These are phyloP conservation scores for Augiades crinisus DNA, from an alignment of 2,888 invertebrate species.

Conservation along the genomic window DNA sequence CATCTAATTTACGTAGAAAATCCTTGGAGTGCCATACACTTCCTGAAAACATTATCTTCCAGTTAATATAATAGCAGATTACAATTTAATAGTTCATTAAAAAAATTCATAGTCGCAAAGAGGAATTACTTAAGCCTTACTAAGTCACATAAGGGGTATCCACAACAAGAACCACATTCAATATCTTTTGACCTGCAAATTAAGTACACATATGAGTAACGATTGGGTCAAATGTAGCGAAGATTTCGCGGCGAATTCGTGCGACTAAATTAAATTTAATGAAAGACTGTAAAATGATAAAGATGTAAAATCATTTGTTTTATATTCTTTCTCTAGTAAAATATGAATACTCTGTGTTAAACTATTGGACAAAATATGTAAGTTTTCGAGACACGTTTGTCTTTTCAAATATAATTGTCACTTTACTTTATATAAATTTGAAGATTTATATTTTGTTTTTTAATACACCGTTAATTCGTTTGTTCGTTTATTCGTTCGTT, in stretches of 20 bases:
- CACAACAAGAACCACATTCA: slow-evolving; percentile 16
- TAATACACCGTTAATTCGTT: no score
- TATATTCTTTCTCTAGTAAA: no score
- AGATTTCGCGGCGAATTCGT: background rate
- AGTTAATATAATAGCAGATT: slow-evolving; percentile 18
- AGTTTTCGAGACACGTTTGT: no score
- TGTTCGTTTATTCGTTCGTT: no score
- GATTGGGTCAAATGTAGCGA: background rate
- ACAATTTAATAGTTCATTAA: slow-evolving; percentile 10
- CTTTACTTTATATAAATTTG: no score
- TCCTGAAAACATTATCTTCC: slow-evolving; percentile 2
- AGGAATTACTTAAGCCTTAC: slow-evolving; percentile 18
- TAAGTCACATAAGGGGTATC: slow-evolving; percentile 9
- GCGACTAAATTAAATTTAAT: no score
- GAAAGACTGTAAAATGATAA: no score
- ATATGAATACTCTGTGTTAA: no score
- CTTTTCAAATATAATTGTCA: no score
- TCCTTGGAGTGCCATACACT: slow-evolving; percentile 5
- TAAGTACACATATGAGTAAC: slow-evolving; percentile 12
- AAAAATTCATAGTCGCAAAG: slow-evolving; percentile 11
- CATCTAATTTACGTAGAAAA: slow-evolving; percentile 23
- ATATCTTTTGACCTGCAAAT: slow-evolving; percentile 1
- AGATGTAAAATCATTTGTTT: no score
- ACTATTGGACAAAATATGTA: no score
- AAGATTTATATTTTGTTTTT: no score